Base-by-base conservation (phyloP, 1,140 invertebrate species). In the Pseudoatta argentina region DNA sequence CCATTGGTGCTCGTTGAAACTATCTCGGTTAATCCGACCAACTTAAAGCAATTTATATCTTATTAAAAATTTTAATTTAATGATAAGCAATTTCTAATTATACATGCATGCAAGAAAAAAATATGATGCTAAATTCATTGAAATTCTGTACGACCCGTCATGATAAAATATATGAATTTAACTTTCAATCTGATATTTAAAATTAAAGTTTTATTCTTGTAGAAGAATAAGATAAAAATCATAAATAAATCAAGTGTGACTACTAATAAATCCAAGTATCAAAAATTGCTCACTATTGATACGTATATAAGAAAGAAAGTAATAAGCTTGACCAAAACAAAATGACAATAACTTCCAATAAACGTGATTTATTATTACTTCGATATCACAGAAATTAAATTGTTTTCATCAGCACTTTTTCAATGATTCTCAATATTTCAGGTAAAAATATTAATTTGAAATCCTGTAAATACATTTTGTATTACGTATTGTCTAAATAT, bases 51-150 rank as follows among this genome's bases (percentile, higher is more conserved):
- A 73, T 48, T 73, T 82, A 30, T 61, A 30, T 30, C 53, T 73
- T 57, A 73, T 73, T 48, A 82, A 48, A 73, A 82, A 81, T 81
- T 71, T 5, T 71, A 34, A 71, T 71, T 69, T 8, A 39, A 0
- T 16, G 16, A 81, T 79, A 69, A 59, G 55, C 14, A 59, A 21
- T 61, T 72, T 51, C 3, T 4, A 8, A 48, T 3, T 66, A 53
- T 64, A 53, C 30, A 18, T 18, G 39, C n/a, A 34, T 16, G 16
- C 14, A 34, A 72, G 1, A 16, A 21, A 59, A 27, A 82, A 82
- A 6, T 14, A 57, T 0, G 12, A 79, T 34, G 7, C n/a, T 73
- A 75, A 83, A 61, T 34, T 59, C n/a, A 61, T 4, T n/a, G 14
- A 61, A 61, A 61, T 53, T 63, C 39, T 27, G 21, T 34, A 8